Evolutionary conservation across 2,888 invertebrate species (phyloP), one percentile per base, ranked within the genome.

Genomic region (Xanthia icteritia): DNA sequence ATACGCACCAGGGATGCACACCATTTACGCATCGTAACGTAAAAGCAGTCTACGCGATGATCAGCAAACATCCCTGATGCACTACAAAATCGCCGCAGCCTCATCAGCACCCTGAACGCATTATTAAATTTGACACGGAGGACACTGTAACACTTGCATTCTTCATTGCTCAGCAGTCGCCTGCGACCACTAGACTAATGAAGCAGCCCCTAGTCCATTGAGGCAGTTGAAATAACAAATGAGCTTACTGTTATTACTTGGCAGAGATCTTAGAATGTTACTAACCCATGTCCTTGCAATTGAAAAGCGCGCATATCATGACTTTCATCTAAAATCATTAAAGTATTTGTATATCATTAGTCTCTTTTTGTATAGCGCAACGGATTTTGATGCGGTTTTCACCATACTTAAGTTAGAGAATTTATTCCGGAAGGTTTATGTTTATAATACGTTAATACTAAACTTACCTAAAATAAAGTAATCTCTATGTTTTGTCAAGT

Each of bases 231-330:
- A 63, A 23, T 63, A 63, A 63, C 23, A 2, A 63, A 63, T 31
- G 1, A 36, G 6, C 15, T n/a, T 11, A 5, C 3, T 45, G n/a
- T 45, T 5, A 45, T 36, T 45, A 45, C 58, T 64, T 42, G n/a
- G 11, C 31, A 67, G 31, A 73, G 17, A 73, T 42, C 23, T 20
- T 27, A 20, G n/a, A 71, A 73, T 36, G 56, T 73, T 45, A 71
- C 20, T 39, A 60, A 36, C 15, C 17, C n/a, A 45, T 63, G 51
- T 36, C 63, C 13, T 17, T n/a, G 17, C 8, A 61, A 31, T 61
- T 61, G 1, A 64, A n/a, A 0, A n/a, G 15, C n/a, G 15, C 39
- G 9, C 64, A 8, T 39, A n/a, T 64, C n/a, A 3, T 5, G n/a
- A 39, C n/a, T 39, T 63, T 39, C 63, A 4, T 17, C 4, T 60